Base-by-base conservation (phyloP, 2,113 vertebrate genomes). In the Forbesichthys agassizii region DNA sequence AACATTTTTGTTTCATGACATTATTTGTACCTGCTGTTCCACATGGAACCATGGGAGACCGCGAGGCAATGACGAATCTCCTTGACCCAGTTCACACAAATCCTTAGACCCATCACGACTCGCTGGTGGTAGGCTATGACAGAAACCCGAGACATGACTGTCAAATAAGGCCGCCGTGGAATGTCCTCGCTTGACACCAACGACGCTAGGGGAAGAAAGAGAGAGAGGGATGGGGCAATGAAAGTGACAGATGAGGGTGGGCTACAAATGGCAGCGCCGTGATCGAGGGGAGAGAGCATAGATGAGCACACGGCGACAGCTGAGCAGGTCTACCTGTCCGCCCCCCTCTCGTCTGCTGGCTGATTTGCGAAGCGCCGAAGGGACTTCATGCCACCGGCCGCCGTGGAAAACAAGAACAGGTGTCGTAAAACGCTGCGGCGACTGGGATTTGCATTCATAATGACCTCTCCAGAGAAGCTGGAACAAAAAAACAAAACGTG, bases 391-490 rank as follows among this genome's bases (percentile, higher is more conserved):
- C 47, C 4, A 59, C 12, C 71, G 78, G 77, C 63, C 75, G 54
- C 64, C 74, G 79, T 48, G 61, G 68, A 76, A 83, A 90, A 85
- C 78, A 88, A 77, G 90, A 89, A 77, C 86, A 88, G 92, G 86
- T 92, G 90, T 88, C 83, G 86, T 85, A 81, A 87, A 92, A 84
- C 71, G 69, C 78, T 12, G 66, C 81, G 56, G 86, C 52, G 84
- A 68, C 75, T 78, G 86, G 86, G 87, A 89, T 93, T 90, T 92
- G 90, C 89, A 90, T 89, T 61, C 62, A 72, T 87, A 90, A 88
- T 78, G 80, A 87, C 75, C 78, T 62, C 69, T 64, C 75, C 56
- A 69, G 80, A 83, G 83, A 81, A 66, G 80, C 73, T 70, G 82
- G 16, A 16, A 16, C 16, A 16, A 16, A 16, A 11, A 79, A 81